Percentiles rank a stretch among this genome's conserved stretches.
Evolutionary conservation across 2,888 invertebrate genomes (phyloP).

Genomic region (Geophilus truncorum): DNA sequence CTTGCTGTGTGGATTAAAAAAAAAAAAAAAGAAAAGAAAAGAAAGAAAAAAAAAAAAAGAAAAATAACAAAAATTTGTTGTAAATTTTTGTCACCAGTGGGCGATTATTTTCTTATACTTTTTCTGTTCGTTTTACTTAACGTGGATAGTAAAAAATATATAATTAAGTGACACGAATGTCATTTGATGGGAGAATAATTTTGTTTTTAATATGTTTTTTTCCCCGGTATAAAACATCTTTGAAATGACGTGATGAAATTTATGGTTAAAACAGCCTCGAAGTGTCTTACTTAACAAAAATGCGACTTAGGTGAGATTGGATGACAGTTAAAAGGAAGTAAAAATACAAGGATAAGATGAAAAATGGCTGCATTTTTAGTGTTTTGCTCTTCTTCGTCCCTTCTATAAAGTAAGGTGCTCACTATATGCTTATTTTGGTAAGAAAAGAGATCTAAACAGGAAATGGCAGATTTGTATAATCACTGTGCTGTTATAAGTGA

Average conservation of each 20-base stretch:
- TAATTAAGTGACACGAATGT: neutral
- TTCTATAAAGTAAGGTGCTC: neutral
- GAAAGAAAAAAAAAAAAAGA: slow-evolving; percentile 6
- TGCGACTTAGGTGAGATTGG: neutral
- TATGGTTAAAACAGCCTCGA: neutral
- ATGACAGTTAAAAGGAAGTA: neutral
- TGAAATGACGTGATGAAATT: neutral
- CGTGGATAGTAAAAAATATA: neutral
- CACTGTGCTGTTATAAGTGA: neutral
- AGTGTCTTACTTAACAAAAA: slow-evolving; percentile 12
- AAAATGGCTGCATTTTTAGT: slow-evolving; percentile 14
- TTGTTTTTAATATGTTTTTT: no score
- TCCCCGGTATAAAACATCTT: neutral
- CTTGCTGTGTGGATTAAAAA: slow-evolving; percentile 27
- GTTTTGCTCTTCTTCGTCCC: neutral
- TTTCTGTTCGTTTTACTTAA: neutral
- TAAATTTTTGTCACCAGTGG: slow-evolving; percentile 22
- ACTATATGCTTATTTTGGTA: slow-evolving; percentile 25
- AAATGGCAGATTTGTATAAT: neutral
- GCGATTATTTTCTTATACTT: no score
- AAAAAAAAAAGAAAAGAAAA: slow-evolving; percentile 16
- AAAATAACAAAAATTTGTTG: slow-evolving; percentile 16
- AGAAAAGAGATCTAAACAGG: neutral
- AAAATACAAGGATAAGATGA: neutral
- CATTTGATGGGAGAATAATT: neutral